A percentile compares a stretch with the other conserved stretches of the same genome.
Evolutionary conservation across 2,113 vertebrate species (phyloP).

Genomic region (Psilopsiagon aurifrons): DNA sequence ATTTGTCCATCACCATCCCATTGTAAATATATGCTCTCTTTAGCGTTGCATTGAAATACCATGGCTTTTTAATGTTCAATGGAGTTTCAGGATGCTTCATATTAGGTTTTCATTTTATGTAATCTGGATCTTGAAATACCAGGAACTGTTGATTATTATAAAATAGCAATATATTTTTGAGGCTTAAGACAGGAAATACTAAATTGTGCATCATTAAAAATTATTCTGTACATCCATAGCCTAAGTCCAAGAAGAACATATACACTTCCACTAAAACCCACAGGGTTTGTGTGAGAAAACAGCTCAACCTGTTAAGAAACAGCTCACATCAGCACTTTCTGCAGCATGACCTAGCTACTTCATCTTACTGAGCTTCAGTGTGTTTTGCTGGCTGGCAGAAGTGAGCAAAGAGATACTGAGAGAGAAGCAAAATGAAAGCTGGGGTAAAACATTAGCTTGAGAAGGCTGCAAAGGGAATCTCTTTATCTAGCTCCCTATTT

Average conservation of each 20-base stretch:
- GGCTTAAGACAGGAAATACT: not conserved
- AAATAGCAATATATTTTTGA: not conserved
- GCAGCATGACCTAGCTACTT: conserved; percentile 41
- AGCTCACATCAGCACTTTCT: conserved; percentile 47
- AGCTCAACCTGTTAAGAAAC: conserved; percentile 34
- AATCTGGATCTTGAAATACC: not conserved
- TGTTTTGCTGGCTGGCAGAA: not conserved
- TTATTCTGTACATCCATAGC: not conserved
- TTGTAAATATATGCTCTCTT: not conserved
- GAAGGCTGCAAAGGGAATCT: not conserved
- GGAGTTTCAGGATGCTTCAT: not conserved
- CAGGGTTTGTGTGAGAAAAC: not conserved
- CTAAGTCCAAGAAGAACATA: not conserved
- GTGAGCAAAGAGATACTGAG: not conserved
- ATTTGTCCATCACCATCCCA: not conserved
- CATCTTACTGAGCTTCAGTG: not conserved
- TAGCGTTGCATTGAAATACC: not conserved
- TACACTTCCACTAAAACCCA: not conserved
- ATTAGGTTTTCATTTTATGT: not conserved
- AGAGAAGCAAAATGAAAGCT: not conserved
- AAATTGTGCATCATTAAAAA: not conserved
- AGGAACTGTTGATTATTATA: not conserved
- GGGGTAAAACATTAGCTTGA: not conserved
- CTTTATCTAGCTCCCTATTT: not conserved
- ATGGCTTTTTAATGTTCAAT: not conserved